Evolutionary conservation across 2,888 invertebrate genomes (phyloP).

Genomic region (Agapostemon virescens): DNA sequence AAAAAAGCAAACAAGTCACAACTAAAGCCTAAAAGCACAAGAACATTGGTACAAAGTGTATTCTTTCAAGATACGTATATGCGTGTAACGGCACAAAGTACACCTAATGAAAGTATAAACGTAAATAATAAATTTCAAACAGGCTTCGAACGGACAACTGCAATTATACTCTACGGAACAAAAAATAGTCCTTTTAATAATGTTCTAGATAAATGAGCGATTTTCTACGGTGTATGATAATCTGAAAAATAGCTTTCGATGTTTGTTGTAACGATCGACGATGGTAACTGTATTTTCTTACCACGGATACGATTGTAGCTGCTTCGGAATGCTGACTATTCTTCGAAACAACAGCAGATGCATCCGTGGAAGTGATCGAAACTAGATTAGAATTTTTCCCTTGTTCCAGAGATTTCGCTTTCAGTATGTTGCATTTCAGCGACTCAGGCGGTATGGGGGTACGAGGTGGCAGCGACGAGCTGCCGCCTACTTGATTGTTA

Average conservation of each 20-base stretch:
- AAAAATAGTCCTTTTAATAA: conserved; percentile 14
- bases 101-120: not conserved
- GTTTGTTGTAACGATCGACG: not conserved
- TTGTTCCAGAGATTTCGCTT: conserved; percentile 87
- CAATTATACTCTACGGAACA: conserved; percentile 11
- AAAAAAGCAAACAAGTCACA: conserved; percentile 69
- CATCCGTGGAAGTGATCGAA: conserved; percentile 79
- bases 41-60: conserved; percentile 36
- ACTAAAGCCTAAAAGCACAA: conserved; percentile 57
- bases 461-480: conserved; percentile 78
- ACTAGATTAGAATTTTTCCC: conserved; percentile 79
- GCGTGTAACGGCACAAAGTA: conserved; percentile 19
- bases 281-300: conserved; percentile 80
- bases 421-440: conserved; percentile 96
- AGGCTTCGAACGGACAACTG: conserved; percentile 3
- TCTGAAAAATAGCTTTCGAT: conserved; percentile 1
- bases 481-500: conserved; percentile 86
- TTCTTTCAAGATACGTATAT: not conserved
- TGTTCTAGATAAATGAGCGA: conserved; percentile 7
- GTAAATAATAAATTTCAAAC: conserved; percentile 1
- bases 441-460: conserved; percentile 93
- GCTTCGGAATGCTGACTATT: conserved; percentile 80
- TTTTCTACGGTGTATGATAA: conserved; percentile 24
- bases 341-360: conserved; percentile 74
- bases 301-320: conserved; percentile 89